Evolutionary conservation across 2,797 vertebrate species (phyloP).

Genomic region (Clarias platycephalus): DNA sequence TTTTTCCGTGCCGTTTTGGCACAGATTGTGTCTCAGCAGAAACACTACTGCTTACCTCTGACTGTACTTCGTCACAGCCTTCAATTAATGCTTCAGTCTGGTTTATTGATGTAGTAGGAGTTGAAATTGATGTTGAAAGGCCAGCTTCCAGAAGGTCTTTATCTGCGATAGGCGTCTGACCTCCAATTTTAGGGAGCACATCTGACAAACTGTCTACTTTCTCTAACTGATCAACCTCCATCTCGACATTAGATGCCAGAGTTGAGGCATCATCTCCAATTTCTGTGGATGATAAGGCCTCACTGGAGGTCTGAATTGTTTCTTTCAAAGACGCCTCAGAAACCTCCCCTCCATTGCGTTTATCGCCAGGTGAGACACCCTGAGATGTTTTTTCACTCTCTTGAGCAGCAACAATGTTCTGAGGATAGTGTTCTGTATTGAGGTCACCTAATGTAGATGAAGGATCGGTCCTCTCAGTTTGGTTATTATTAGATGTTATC

Average conservation of each 20-base stretch:
- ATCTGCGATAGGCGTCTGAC: constrained; percentile 1
- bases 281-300: constrained; percentile 36
- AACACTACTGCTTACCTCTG: background rate
- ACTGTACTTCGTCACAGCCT: constrained; percentile 12
- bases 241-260: constrained; percentile 30
- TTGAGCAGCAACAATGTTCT: background rate
- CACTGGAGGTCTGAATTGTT: constrained; percentile 39
- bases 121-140: constrained; percentile 33
- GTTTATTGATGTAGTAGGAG: constrained; percentile 30
- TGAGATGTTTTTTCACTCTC: constrained; percentile 39
- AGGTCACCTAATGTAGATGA: constrained; percentile 60
- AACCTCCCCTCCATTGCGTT: background rate
- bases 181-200: background rate
- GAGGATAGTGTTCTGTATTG: constrained; percentile 56
- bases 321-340: constrained; percentile 34
- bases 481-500: constrained; percentile 24
- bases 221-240: constrained; percentile 34
- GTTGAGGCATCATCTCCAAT: constrained; percentile 24
- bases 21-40: background rate
- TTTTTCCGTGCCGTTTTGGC: constrained; percentile 27
- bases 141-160: constrained; percentile 22
- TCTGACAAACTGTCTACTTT: constrained; percentile 17
- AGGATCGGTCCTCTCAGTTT: constrained; percentile 13
- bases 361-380: background rate
- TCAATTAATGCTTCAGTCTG: constrained; percentile 22